phyloP scores from a whole-genome alignment of 2,113 vertebrate species.

The Gobiocypris rarus region DNA sequence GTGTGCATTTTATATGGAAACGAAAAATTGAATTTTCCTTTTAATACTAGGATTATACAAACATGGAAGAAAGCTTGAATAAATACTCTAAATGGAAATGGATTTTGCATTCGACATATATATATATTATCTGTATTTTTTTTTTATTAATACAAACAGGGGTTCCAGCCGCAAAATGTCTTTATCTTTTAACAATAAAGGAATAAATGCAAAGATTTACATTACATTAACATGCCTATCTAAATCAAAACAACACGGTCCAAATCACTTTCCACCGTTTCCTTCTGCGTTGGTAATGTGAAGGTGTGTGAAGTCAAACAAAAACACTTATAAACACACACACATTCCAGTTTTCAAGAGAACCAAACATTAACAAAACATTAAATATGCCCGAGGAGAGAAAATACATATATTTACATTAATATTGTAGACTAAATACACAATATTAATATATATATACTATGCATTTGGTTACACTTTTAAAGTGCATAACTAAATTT shows the following conservation, averaged over 20 bases:
- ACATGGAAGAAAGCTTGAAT: slow-evolving; percentile 81
- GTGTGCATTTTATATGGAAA: slow-evolving; percentile 91
- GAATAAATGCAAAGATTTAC: slow-evolving; percentile 78
- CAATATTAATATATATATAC: too few species aligned
- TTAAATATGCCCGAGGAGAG: neutral
- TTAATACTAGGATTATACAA: slow-evolving; percentile 92
- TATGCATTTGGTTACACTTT: slow-evolving; percentile 60
- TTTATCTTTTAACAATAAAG: slow-evolving; percentile 72
- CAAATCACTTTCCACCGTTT: slow-evolving; percentile 53
- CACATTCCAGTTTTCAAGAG: slow-evolving; percentile 59
- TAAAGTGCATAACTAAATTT: slow-evolving; percentile 69
- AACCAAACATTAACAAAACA: slow-evolving; percentile 37
- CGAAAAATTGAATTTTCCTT: slow-evolving; percentile 94
- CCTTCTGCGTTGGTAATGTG: slow-evolving; percentile 56
- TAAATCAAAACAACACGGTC: slow-evolving; percentile 68
- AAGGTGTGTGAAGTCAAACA: slow-evolving; percentile 48
- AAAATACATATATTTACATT: neutral
- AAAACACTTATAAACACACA: slow-evolving; percentile 47
- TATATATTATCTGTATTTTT: slow-evolving; percentile 78
- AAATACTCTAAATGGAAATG: slow-evolving; percentile 88
- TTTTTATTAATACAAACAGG: slow-evolving; percentile 75
- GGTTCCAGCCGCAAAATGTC: slow-evolving; percentile 70
- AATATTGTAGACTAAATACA: too few species aligned
- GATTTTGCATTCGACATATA: slow-evolving; percentile 81
- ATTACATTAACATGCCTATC: slow-evolving; percentile 78